Base-by-base conservation (phyloP, 2,113 vertebrate species). In the Malurus melanocephalus region DNA sequence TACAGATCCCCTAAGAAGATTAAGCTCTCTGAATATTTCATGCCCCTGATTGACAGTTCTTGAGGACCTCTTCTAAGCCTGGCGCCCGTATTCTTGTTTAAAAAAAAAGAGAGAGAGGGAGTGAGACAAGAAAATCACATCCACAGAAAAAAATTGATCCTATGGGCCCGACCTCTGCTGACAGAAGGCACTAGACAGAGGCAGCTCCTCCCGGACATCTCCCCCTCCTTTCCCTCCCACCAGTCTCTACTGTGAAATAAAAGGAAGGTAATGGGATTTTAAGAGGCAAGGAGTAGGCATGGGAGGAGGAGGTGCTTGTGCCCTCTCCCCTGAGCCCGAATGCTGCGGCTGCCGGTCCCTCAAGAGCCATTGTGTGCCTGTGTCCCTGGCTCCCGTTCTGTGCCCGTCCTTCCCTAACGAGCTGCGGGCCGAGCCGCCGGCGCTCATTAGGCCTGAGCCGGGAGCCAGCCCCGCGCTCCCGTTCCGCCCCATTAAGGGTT, bases 1-100 rank as follows among this genome's bases (percentile, higher is more conserved):
- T 93, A 80, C 94, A 95, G 96, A 96, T 96, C 95, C 93, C 91
- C 42, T 73, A 94, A 95, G 95, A 92, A 97, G 96, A 97, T 94
- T 93, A 97, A 97, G 94, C 49, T 55, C 85, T 83, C 96, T 98
- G 96, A 98, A 98, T 98, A 98, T 98, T 98, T 98, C 95, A 98
- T 98, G 97, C 71, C 51, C 71, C 88, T 97, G 97, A 98, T 66
- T 97, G 97, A 97, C 97, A 96, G 96, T 74, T 96, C 93, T 95
- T 75, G 88, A 98, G 93, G 95, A 96, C 96, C 96, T 95, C 96
- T 95, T 96, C 95, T 94, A 95, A 94, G 94, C 83, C 97, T 97
- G 98, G 97, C 97, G 97, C 98, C 97, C 95, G 68, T 88, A 90
- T 95, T 94, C 94, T 93, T 95, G 95, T 94, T 94, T 62, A 87